Percentiles rank a stretch among this genome's conserved stretches.
These are phyloP conservation scores for Philereme transversata DNA, from an alignment of 2,888 invertebrate species.

Conservation along the genomic window DNA sequence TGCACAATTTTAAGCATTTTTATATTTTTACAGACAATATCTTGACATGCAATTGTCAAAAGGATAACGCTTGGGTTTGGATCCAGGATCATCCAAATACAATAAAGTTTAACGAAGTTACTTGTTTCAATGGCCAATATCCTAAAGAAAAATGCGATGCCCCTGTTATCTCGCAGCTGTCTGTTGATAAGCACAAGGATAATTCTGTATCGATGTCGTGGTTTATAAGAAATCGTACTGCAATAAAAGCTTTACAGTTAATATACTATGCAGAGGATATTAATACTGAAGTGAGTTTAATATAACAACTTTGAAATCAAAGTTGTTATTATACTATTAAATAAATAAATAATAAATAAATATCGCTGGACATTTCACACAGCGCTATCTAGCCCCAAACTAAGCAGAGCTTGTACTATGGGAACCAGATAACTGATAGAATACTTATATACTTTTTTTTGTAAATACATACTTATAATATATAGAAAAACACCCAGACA, in stretches of 20 bases:
- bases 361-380: no score
- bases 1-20: conserved; percentile 1
- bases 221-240: conserved; percentile 94
- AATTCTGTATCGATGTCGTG: conserved; percentile 94
- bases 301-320: background rate
- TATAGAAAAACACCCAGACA: no score
- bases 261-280: conserved; percentile 87
- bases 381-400: no score
- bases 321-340: no score
- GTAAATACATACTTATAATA: no score
- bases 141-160: conserved; percentile 81
- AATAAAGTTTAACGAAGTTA: conserved; percentile 63
- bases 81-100: conserved; percentile 91
- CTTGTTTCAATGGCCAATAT: conserved; percentile 71
- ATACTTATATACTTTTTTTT: no score
- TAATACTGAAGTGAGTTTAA: conserved; percentile 57
- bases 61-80: conserved; percentile 97
- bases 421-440: no score
- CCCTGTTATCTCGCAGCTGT: conserved; percentile 91
- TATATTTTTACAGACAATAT: conserved; percentile 89
- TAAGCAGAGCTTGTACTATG: no score
- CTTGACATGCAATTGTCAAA: conserved; percentile 94
- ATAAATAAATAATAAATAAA: no score
- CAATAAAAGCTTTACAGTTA: conserved; percentile 92
- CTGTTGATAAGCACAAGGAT: conserved; percentile 93